Base-by-base conservation (phyloP, 2,113 vertebrate species). In the Ardeotis arabs region DNA sequence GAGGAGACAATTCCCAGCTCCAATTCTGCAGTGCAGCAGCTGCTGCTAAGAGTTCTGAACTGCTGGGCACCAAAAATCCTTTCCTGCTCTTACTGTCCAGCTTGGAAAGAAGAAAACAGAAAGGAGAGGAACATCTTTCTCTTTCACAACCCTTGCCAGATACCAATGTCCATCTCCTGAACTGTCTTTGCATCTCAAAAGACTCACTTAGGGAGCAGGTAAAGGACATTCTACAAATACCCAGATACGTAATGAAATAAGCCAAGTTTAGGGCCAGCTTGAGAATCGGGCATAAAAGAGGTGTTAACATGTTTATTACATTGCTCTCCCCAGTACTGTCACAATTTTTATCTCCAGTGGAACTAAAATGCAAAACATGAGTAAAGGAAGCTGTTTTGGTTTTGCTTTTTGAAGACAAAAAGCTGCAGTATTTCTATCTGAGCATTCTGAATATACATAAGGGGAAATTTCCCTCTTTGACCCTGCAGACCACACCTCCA, bases 11-110 rank as follows among this genome's bases (percentile, higher is more conserved):
- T 63, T 84, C 94, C 80, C 86, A 49, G 87, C 91, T 90, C 83
- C 64, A 56, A 59, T 84, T 92, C 96, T 97, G 96, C 97, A 98
- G 79, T 97, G 96, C 96, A 95, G 94, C 79, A 90, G 72, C 84
- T 44, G 60, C 86, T 12, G 8, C 94, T 85, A 22, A 35, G 49
- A 28, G 39, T 83, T 84, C 72, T 52, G 68, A 79, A 63, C 77
- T 62, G 67, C 12, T 52, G 64, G 66, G 76, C 39, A 52, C 53
- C 88, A 84, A 82, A 86, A 84, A 50, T 21, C 64, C 37, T 41
- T 28, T 44, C 60, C 70, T 74, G 52, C 59, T 80, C 60, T 47
- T 50, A 58, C 10, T 5, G 53, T 25, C 31, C 78, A n/a, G 56
- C 69, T 77, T 68, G 19, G 50, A 72, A 89, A 94, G 47, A 53